Evolutionary conservation across 1,140 invertebrate species (phyloP), one percentile per base, ranked within the genome.

Genomic region (Scylla paramamosain): DNA sequence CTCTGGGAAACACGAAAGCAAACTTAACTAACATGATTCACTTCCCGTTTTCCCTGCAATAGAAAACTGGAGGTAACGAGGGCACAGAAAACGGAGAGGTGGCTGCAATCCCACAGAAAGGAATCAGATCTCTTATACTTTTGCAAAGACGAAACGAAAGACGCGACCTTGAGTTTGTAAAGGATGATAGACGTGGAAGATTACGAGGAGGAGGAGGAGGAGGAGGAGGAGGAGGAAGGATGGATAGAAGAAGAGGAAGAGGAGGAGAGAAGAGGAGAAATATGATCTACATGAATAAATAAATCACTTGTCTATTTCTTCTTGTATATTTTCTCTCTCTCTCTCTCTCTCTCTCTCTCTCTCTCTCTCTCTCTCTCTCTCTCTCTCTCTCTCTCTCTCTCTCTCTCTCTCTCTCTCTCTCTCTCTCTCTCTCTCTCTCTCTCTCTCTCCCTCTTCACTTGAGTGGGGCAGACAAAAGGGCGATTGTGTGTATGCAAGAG

Each of bases 401-500:
- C 14, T 48, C 14, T 14, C 46, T 14, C 46, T 48, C 39, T 87
- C 86, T 88, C 86, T 29, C 3, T n/a, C 25, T 32, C 29, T 7
- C 31, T 28, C 32, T 28, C 31, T 32, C 86, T 28, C 29, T 28
- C 29, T 32, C 45, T 28, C 31, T 32, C 86, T 4, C 86, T 32
- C n/a, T 32, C 31, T 28, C 10, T 25, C 86, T 28, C 8, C 20
- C 31, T 28, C 86, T 77, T 77, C 67, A 77, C 10, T 77, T n/a
- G 67, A 77, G 67, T 77, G n/a, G 67, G 67, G 67, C 67, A 77
- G 67, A 77, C 67, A 77, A 77, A 77, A 77, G 67, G 67, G 20
- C 67, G 67, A 77, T 77, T 77, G 67, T 77, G 67, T 77, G 20
- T 77, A 20, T 77, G 67, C 20, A 20, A 10, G 20, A 10, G 59